These are phyloP conservation scores for Malurus elegans DNA, from an alignment of 2,113 vertebrate species.

Conservation along the genomic window DNA sequence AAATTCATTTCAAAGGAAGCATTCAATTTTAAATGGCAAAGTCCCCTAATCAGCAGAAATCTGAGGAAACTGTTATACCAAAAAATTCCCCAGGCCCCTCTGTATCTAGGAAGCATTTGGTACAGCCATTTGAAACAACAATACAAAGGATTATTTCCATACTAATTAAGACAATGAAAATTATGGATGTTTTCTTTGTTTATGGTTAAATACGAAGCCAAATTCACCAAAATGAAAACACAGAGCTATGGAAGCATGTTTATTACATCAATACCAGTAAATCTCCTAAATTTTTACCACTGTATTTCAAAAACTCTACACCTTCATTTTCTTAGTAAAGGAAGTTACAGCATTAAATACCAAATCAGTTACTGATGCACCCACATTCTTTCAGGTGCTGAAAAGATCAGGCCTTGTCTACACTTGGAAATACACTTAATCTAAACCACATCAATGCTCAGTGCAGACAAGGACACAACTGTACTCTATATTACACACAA, in stretches of 20 bases:
- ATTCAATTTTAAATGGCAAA: constrained; percentile 12
- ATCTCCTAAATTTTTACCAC: neutral
- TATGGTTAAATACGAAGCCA: neutral
- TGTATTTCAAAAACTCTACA: neutral
- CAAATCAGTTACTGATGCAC: neutral
- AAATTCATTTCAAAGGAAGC: constrained; percentile 33
- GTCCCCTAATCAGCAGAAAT: neutral
- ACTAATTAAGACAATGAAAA: neutral
- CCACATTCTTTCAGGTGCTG: neutral
- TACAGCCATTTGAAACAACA: neutral
- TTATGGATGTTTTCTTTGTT: neutral
- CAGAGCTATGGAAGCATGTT: neutral
- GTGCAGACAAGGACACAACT: constrained; percentile 15
- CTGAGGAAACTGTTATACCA: neutral
- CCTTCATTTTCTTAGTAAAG: neutral
- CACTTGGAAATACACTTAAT: neutral
- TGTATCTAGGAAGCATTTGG: neutral
- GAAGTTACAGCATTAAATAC: neutral
- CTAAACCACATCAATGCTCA: neutral
- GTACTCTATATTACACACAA: neutral
- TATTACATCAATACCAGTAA: neutral
- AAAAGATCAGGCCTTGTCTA: constrained; percentile 1
- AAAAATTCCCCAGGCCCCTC: neutral
- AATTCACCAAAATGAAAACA: neutral
- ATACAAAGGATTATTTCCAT: neutral